Conservation (phyloP, 2,797 vertebrate genomes). For the Vultur gryphus region DNA sequence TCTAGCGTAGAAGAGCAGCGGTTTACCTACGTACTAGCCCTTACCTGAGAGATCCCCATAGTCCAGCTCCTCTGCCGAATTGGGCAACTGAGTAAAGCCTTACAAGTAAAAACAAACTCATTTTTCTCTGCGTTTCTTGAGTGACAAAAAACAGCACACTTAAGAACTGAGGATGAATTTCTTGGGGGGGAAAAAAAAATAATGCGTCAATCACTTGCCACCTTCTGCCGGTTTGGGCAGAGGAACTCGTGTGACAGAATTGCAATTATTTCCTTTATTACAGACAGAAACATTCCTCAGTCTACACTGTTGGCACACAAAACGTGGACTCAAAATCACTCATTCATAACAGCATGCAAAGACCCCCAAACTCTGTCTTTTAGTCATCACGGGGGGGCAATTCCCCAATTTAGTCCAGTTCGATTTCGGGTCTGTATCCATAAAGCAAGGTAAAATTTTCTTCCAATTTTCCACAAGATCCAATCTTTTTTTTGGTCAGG, state of each 20-base stretch:
- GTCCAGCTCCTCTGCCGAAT: conserved; percentile 82
- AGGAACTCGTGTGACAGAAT: conserved; percentile 30
- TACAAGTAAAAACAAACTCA: conserved; percentile 82
- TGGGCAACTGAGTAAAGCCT: conserved; percentile 84
- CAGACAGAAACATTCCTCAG: conserved; percentile 62
- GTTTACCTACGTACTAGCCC: conserved; percentile 76
- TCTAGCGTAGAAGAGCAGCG: conserved; percentile 49
- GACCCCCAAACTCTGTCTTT: neutral
- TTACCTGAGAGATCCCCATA: conserved; percentile 82
- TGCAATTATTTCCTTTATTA: conserved; percentile 36
- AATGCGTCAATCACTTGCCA: conserved; percentile 64
- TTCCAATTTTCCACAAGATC: neutral
- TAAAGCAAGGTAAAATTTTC: neutral
- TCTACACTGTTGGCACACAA: conserved; percentile 71
- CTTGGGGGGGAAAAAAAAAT: neutral
- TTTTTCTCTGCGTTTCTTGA: conserved; percentile 78
- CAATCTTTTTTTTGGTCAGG: conserved; percentile 17
- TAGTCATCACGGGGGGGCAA: neutral
- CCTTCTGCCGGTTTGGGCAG: conserved; percentile 33
- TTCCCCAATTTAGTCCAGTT: conserved; percentile 16
- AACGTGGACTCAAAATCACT: conserved; percentile 65
- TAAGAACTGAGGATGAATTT: conserved; percentile 70
- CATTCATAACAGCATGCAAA: conserved; percentile 74
- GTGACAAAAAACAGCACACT: conserved; percentile 78
- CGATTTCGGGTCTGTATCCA: neutral